Percentiles rank a stretch among this genome's conserved stretches.
Conservation (phyloP, 2,797 vertebrate species). For the Acrossocheilus fasciatus region DNA sequence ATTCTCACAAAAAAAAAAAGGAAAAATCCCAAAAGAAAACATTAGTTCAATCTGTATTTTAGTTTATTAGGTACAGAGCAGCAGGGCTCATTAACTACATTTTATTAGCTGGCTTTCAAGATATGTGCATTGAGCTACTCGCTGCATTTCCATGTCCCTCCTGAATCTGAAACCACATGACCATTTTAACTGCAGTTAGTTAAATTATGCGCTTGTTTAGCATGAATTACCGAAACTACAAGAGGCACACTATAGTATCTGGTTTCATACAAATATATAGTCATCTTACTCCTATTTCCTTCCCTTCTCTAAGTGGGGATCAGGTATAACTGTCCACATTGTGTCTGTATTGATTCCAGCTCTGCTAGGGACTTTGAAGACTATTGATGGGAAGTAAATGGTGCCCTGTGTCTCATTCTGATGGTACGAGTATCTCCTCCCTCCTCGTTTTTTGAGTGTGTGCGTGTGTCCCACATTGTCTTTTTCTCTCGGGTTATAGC, state of each 20-base stretch:
- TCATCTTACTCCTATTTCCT: conserved; percentile 19
- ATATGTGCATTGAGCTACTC: conserved; percentile 28
- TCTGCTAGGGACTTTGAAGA: conserved; percentile 27
- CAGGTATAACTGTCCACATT: conserved; percentile 24
- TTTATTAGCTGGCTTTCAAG: conserved; percentile 32
- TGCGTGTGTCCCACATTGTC: conserved; percentile 13
- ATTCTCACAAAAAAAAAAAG: neutral
- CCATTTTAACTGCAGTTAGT: conserved; percentile 12
- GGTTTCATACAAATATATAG: conserved; percentile 29
- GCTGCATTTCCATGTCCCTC: neutral
- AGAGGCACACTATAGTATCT: conserved; percentile 9
- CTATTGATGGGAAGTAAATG: conserved; percentile 41
- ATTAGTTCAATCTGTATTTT: conserved; percentile 35
- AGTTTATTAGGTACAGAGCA: neutral
- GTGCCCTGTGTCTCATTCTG: conserved; percentile 31
- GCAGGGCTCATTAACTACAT: conserved; percentile 34
- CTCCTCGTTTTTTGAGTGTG: neutral
- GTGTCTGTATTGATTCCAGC: conserved; percentile 46
- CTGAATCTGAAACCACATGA: conserved; percentile 31
- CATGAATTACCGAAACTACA: neutral
- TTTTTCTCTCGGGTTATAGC: neutral
- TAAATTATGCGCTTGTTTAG: conserved; percentile 1
- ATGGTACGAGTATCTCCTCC: neutral
- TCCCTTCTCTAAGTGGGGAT: conserved; percentile 29
- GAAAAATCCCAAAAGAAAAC: conserved; percentile 21